Evolutionary conservation across 2,888 invertebrate species (phyloP), one percentile per base, ranked within the genome.

Genomic region (Sarcophaga rosellei): DNA sequence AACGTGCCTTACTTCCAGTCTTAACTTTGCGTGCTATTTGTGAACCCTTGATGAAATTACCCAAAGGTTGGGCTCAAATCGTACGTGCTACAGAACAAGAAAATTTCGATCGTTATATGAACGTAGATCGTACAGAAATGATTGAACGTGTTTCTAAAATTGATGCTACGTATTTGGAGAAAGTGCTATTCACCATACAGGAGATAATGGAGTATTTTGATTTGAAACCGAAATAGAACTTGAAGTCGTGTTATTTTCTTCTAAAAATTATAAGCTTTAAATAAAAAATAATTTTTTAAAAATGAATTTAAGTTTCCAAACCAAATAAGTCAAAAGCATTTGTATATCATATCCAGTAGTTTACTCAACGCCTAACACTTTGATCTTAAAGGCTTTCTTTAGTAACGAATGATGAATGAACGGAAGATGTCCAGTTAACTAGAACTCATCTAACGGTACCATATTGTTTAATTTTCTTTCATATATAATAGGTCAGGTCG

Each of bases 41-140:
- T 85, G 92, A 91, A 4, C 93, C 94, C 0, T 90, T 93, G 57
- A 90, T 91, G 6, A 92, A 91, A 85, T 90, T 94, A 81, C 92
- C 92, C 0, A 87, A 92, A 0, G 91, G 92, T n/a, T 88, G 93
- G 45, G 89, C 91, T 0, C 90, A 90, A 63, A 89, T 87, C 53
- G 88, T 94, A 59, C 90, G 93, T 20, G 84, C 89, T 0, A 90
- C 89, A 35, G 91, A 93, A 83, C 91, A 91, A 0, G 90, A 92
- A 17, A 90, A 89, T 45, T 94, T 93, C 83, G 91, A 93, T 65
- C 91, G 91, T 75, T 94, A 94, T 88, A 90, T 92, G 65, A 93
- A 93, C 79, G 88, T 79, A 1, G 92, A 94, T 86, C 91, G 94
- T 44, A 91, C 91, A 74, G 93, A 93, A 81, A 91, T 93, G 84